Percentiles rank a stretch among this genome's conserved stretches.
phyloP scores from a whole-genome alignment of 2,888 invertebrate genomes.

The Tinea semifulvella region DNA sequence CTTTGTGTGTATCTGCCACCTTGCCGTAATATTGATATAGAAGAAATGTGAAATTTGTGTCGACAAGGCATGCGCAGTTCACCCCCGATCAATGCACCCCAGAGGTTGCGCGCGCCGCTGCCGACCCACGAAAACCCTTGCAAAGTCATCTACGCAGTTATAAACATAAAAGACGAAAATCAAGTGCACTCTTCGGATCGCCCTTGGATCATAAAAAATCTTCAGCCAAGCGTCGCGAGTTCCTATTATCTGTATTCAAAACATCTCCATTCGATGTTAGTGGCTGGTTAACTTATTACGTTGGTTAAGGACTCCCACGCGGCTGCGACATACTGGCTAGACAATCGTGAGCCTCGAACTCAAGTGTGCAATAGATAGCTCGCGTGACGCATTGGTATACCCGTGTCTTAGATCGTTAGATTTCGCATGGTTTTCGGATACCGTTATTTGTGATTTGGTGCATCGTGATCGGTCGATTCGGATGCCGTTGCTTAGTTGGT shows the following conservation, averaged over 20 bases:
- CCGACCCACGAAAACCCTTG: constrained; percentile 27
- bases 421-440: not conserved
- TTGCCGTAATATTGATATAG: not conserved
- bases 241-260: constrained; percentile 21
- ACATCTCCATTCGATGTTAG: constrained; percentile 24
- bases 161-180: constrained; percentile 26
- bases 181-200: constrained; percentile 33
- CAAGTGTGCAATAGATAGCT: constrained; percentile 29
- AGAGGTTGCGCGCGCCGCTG: constrained; percentile 59
- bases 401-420: constrained; percentile 33
- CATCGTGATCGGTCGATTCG: constrained; percentile 23
- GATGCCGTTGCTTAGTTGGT: constrained; percentile 35
- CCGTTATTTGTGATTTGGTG: not conserved
- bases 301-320: constrained; percentile 58
- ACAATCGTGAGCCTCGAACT: constrained; percentile 13
- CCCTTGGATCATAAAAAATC: constrained; percentile 40
- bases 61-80: constrained; percentile 52
- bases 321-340: constrained; percentile 29
- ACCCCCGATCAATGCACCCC: constrained; percentile 58
- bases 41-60: constrained; percentile 28
- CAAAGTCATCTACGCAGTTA: constrained; percentile 55
- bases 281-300: constrained; percentile 11
- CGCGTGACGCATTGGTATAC: constrained; percentile 56
- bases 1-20: too few relatives aligned
- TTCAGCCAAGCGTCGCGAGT: constrained; percentile 2